These are phyloP conservation scores for Lasioglossum oenotherae DNA, from an alignment of 2,888 invertebrate species.

Conservation along the genomic window DNA sequence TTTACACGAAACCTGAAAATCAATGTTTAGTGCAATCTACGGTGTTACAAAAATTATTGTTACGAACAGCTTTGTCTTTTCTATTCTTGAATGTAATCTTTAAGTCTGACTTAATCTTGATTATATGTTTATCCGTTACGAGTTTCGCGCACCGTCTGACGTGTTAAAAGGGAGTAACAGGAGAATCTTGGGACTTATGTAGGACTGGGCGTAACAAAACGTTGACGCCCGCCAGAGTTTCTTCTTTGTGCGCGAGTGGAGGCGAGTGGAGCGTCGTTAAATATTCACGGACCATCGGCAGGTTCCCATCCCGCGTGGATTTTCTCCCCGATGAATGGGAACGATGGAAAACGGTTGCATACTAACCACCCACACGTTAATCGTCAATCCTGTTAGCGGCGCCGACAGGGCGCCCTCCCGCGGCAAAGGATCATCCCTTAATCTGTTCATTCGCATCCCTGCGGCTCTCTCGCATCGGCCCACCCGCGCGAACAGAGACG, in stretches of 20 bases:
- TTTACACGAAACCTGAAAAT: too few species aligned
- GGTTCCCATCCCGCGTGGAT: conserved; percentile 58
- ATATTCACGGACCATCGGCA: conserved; percentile 67
- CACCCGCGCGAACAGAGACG: conserved; percentile 54
- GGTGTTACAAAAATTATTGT: too few species aligned
- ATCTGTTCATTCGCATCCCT: conserved; percentile 84
- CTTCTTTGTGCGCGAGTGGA: not conserved
- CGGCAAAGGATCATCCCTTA: conserved; percentile 83
- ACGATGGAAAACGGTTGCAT: conserved; percentile 71
- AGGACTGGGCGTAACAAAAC: not conserved
- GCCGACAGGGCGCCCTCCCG: conserved; percentile 79
- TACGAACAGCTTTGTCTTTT: too few species aligned
- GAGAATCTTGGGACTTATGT: not conserved
- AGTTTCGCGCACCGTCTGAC: not conserved
- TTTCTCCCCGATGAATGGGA: conserved; percentile 54
- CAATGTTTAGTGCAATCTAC: too few species aligned
- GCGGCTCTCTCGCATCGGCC: conserved; percentile 69
- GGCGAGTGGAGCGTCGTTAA: conserved; percentile 48
- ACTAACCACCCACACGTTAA: conserved; percentile 74
- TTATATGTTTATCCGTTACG: too few species aligned
- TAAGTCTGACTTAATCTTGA: too few species aligned
- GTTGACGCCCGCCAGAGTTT: not conserved
- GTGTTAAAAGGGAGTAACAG: not conserved
- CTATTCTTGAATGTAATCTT: too few species aligned
- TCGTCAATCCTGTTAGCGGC: conserved; percentile 77